Evolutionary conservation across 1,140 invertebrate genomes (phyloP).

Genomic region (Eufriesea mexicana): DNA sequence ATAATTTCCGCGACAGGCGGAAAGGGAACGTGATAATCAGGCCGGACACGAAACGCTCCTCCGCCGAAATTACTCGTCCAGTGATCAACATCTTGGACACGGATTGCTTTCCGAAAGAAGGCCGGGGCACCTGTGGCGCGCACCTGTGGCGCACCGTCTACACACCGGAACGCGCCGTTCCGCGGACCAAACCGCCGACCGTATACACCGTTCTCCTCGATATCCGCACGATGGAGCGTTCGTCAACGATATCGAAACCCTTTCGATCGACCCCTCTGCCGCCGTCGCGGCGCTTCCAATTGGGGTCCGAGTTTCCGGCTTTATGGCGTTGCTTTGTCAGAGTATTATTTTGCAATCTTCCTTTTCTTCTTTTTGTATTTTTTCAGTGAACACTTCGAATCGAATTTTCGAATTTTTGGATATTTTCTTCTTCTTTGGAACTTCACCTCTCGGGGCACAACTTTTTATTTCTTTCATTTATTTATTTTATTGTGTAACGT

Average conservation of each 20-base stretch:
- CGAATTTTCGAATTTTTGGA: too few relatives aligned
- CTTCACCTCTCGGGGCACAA: too few relatives aligned
- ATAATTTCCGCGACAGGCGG: conserved; percentile 38
- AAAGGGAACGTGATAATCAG: conserved; percentile 37
- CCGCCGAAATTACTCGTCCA: conserved; percentile 28
- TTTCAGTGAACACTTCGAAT: too few relatives aligned
- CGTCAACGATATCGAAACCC: not conserved
- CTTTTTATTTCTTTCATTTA: too few relatives aligned
- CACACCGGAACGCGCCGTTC: conserved; percentile 5
- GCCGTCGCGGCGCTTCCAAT: not conserved
- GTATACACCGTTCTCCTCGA: not conserved
- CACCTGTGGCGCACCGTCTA: conserved; percentile 46
- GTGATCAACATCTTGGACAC: conserved; percentile 42
- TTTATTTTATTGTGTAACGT: too few relatives aligned
- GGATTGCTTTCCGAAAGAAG: conserved; percentile 43
- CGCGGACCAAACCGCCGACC: not conserved
- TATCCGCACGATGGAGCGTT: not conserved
- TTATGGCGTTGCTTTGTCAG: not conserved
- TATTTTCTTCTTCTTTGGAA: too few relatives aligned
- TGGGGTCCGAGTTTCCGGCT: not conserved
- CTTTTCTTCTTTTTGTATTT: too few relatives aligned
- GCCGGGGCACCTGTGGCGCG: conserved; percentile 40
- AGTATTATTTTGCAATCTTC: too few relatives aligned
- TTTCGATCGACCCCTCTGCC: not conserved
- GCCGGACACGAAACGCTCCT: conserved; percentile 30